Evolutionary conservation across 2,888 invertebrate species (phyloP).

Genomic region (Criorhina ranunculi): DNA sequence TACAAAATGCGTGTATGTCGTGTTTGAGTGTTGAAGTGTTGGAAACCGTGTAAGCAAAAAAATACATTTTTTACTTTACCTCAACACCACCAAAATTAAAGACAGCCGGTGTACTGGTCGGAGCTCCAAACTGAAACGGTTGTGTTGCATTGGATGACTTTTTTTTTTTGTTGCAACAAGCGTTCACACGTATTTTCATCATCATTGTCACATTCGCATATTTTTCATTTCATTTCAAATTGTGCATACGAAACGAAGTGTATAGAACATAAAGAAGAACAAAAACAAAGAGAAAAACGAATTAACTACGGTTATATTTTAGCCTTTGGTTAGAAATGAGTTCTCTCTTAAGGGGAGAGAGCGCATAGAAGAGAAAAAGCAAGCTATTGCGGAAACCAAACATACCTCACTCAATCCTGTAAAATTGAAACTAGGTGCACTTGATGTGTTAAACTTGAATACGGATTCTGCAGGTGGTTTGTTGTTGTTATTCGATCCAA

Average conservation of each 20-base stretch:
- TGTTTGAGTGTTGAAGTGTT: slow-evolving; percentile 7
- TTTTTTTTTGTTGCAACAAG: slow-evolving; percentile 7
- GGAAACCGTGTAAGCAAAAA: slow-evolving; percentile 31
- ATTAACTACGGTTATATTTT: slow-evolving; percentile 31
- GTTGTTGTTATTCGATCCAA: slow-evolving; percentile 75
- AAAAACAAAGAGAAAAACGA: slow-evolving; percentile 19
- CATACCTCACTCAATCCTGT: slow-evolving; percentile 79
- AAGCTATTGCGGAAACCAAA: slow-evolving; percentile 5
- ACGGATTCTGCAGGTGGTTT: slow-evolving; percentile 75
- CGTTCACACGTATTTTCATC: slow-evolving; percentile 45
- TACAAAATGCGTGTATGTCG: neutral
- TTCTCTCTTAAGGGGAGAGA: neutral
- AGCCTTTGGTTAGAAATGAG: neutral
- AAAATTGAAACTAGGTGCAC: slow-evolving; percentile 81
- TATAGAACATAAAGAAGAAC: slow-evolving; percentile 34
- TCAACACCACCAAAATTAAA: slow-evolving; percentile 81
- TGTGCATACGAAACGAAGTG: slow-evolving; percentile 30
- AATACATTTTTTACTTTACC: slow-evolving; percentile 62
- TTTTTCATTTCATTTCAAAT: slow-evolving; percentile 51
- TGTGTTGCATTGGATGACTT: slow-evolving; percentile 78
- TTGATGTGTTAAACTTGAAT: slow-evolving; percentile 77
- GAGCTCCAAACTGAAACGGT: slow-evolving; percentile 82
- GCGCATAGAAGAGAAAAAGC: slow-evolving; percentile 22
- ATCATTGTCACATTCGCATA: slow-evolving; percentile 67
- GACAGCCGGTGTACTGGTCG: slow-evolving; percentile 79